Percentiles rank a stretch among this genome's conserved stretches.
phyloP scores from a whole-genome alignment of 2,888 invertebrate genomes.

The Caenorhabditis macrosperma region DNA sequence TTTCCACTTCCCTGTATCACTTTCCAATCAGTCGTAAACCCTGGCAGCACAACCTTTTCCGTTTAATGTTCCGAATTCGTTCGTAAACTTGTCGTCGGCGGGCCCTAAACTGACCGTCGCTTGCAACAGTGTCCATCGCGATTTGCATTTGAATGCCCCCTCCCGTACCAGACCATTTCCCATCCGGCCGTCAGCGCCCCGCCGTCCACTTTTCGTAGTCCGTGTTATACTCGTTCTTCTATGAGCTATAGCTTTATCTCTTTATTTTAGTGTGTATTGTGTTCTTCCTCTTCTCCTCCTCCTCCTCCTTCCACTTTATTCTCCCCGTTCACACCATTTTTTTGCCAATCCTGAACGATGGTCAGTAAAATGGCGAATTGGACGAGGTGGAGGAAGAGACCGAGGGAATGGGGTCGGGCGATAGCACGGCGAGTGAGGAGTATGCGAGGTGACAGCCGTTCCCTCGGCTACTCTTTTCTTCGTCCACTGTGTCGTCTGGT shows the following conservation, averaged over 20 bases:
- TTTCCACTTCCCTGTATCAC: constrained; percentile 5
- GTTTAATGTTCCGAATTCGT: background rate
- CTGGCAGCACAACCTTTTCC: too few relatives aligned
- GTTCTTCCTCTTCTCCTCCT: constrained; percentile 17
- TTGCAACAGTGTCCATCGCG: constrained; percentile 46
- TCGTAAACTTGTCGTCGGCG: background rate
- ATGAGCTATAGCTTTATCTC: background rate
- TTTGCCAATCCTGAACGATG: constrained; percentile 37
- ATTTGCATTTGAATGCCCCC: constrained; percentile 53
- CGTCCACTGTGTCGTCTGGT: constrained; percentile 24
- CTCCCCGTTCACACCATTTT: constrained; percentile 12
- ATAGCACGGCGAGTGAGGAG: constrained; percentile 50
- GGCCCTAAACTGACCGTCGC: constrained; percentile 28
- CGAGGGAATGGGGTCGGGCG: constrained; percentile 43
- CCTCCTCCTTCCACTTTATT: background rate
- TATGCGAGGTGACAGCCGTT: constrained; percentile 55
- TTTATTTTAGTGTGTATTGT: constrained; percentile 25
- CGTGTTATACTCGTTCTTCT: constrained; percentile 16
- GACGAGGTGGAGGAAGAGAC: constrained; percentile 1
- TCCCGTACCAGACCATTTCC: constrained; percentile 10
- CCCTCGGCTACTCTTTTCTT: constrained; percentile 30
- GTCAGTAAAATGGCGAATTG: constrained; percentile 28
- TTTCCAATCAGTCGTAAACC: background rate
- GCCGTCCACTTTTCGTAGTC: background rate
- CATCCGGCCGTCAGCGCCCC: background rate